Base-by-base conservation (phyloP, 2,797 vertebrate genomes). In the Rostrhamus sociabilis region DNA sequence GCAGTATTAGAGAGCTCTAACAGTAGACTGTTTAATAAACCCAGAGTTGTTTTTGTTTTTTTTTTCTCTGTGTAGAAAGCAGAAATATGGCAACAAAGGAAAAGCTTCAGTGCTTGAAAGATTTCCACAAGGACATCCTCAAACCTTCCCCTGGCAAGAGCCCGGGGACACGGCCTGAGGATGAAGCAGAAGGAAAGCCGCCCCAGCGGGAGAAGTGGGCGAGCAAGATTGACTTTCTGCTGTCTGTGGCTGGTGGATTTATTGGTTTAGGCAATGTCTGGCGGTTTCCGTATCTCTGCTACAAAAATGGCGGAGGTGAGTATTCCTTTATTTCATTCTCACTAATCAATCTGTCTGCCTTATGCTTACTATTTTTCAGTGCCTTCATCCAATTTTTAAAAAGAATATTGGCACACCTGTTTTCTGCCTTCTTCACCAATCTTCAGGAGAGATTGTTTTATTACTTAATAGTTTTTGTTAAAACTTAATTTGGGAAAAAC, bases 231-330 rank as follows among this genome's bases (percentile, higher is more conserved):
- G 99, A 99, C 98, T 99, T 99, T 97, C 98, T 99, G 98, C 98
- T 99, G 76, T 99, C 99, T 0, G 99, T 99, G 96, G 99, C 99
- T 2, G 99, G 99, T 4, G 99, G 99, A 87, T 99, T 99, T 29
- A 99, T 99, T 10, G 99, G 99, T 88, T 98, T 99, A 95, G 99
- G 99, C 96, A 99, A 99, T 2, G 99, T 99, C 64, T 99, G 99
- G 99, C 98, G 99, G 20, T 99, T 99, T 87, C 99, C 99, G 31
- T 99, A 99, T 97, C 99, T 99, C 98, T 99, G 99, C 99, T 99
- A 99, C 97, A 99, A 99, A 95, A 99, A 99, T 34, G 99, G 99
- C 96, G 99, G 99, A 99, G 99, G 99, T 99, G 93, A 97, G 99
- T 59, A 11, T 38, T 17, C 20, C 48, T 68, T 25, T 32, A 5